A percentile compares a stretch with the other conserved stretches of the same genome.
phyloP scores from a whole-genome alignment of 2,113 vertebrate genomes.

The Crotalus viridis region DNA sequence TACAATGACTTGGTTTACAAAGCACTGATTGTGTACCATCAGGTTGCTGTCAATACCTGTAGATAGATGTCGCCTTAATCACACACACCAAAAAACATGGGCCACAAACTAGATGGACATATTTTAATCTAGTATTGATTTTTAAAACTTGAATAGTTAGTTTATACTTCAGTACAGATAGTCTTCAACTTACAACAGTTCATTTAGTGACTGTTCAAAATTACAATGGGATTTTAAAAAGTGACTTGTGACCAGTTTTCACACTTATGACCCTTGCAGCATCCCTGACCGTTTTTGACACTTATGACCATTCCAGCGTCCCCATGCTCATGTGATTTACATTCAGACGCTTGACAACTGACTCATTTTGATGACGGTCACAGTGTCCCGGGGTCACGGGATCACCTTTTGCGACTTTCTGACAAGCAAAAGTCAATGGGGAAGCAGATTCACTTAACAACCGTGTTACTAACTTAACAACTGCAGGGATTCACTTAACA shows the following conservation, averaged over 20 bases:
- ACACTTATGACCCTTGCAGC: neutral
- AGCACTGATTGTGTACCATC: neutral
- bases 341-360: neutral
- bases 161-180: neutral
- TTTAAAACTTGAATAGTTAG: neutral
- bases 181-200: too few species aligned
- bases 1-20: neutral
- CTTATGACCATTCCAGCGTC: neutral
- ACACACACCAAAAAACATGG: neutral
- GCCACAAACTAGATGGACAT: neutral
- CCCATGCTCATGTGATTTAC: neutral
- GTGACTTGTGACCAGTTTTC: neutral
- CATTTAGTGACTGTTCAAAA: neutral
- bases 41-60: neutral
- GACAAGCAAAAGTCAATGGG: neutral
- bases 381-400: neutral
- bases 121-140: neutral
- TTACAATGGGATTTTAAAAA: neutral
- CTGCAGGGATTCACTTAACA: neutral
- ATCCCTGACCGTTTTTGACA: neutral
- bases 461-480: neutral
- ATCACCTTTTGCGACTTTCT: neutral
- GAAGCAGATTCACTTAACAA: neutral
- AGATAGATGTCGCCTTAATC: neutral
- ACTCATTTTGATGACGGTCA: neutral